Evolutionary conservation across 1,140 invertebrate genomes (phyloP), one percentile per base, ranked within the genome.

Genomic region (Polypedilum pembai): DNA sequence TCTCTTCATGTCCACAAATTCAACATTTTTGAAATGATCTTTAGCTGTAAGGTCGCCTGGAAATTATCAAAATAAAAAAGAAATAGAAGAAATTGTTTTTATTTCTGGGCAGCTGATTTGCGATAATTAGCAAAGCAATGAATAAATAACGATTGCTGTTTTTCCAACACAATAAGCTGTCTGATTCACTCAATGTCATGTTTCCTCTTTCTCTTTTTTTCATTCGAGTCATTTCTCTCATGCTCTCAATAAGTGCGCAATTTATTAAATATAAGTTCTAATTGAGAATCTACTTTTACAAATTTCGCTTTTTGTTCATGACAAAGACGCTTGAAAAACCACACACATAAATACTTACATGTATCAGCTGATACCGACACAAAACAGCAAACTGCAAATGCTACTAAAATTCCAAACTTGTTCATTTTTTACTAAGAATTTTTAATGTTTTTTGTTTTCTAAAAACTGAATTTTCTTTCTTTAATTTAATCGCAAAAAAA

Each of bases 1-100:
- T 8, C 77, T 74, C 3, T 85, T 84, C 87, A 94, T 91, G 12
- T 89, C 88, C 8, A 87, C 80, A 90, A 90, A 92, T 77, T 84
- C 81, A 21, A 69, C 18, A 20, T 69, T 21, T 5, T 18, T 56
- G 45, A 56, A 56, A 56, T 56, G 45, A n/a, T 56, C 45, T 15
- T 15, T 8, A 4, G 45, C 8, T 56, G 45, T n/a, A 12, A 56
- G 12, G n/a, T 56, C 45, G 10, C 45, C 45, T 56, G 4, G 0
- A 56, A n/a, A n/a, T 56, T 56, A 56, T 56, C 12, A 56, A 15
- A 45, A 56, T 4, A n/a, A 56, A 45, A 56, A 45, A 12, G 45
- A 15, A 56, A 56, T n/a, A n/a, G 45, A 56, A 56, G 3, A 56
- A 15, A 56, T 15, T 56, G 4, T 56, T 56, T 56, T 45, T 45